Base-by-base conservation (phyloP, 2,888 invertebrate species). In the Drosophila limbata region DNA sequence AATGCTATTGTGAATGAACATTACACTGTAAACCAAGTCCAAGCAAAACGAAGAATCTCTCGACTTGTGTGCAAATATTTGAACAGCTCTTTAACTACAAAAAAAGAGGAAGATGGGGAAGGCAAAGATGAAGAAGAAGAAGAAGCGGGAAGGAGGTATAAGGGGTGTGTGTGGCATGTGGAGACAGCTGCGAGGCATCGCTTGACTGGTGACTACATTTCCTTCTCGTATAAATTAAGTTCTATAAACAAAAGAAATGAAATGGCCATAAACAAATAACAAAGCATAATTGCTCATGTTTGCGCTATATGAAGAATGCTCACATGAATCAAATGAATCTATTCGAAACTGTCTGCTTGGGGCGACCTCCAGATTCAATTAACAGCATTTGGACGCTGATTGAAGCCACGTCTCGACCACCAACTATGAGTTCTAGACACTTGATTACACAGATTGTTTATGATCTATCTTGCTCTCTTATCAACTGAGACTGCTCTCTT, bases 321-420 rank as follows among this genome's bases (percentile, higher is more conserved):
- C 59, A 15, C 17, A 42, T 42, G 42, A 55, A 55, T 55, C 40
- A 55, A 55, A 55, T 33, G 39, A 56, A 56, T 45, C 56, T 45
- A 45, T 56, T 37, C 35, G 45, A 15, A 40, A 40, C 35, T 52
- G 42, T 17, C 21, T 57, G 31, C 42, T n/a, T 25, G 61, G 44
- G 44, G n/a, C 61, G 85, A 84, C 88, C 88, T 84, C 81, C 79
- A 77, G 88, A 85, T 79, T 83, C 85, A 84, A 88, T 84, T 84
- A 84, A 83, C 75, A 66, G 66, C 65, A 74, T 77, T 76, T 69
- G 37, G 55, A 56, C 71, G 50, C 65, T 87, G 84, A 84, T 84
- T 87, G 83, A 59, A 78, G 57, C 47, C 40, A 17, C 19, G 31
- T 47, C 55, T 13, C 63, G 67, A 68, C 63, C 67, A 75, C 61